Conservation (phyloP, 1,140 invertebrate genomes). For the Philaenus spumarius region DNA sequence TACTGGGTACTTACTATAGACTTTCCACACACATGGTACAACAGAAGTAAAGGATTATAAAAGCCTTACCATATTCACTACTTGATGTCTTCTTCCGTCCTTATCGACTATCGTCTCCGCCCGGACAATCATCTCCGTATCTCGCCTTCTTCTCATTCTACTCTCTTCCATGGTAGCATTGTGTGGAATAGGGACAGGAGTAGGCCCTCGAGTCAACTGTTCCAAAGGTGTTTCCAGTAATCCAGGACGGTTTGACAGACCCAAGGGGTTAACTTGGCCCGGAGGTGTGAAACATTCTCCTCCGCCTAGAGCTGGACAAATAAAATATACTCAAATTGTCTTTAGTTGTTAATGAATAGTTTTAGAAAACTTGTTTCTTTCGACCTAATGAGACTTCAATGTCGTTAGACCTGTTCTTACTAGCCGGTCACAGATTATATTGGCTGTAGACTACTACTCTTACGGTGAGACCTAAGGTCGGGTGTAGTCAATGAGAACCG, state of each 20-base stretch:
- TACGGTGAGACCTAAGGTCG: too few relatives aligned
- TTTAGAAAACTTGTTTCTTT: too few relatives aligned
- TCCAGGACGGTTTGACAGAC: constrained; percentile 48
- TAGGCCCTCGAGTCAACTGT: background rate
- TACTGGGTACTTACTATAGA: too few relatives aligned
- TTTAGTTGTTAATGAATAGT: too few relatives aligned
- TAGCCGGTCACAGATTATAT: too few relatives aligned
- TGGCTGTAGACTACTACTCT: too few relatives aligned
- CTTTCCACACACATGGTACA: too few relatives aligned
- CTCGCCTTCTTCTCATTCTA: constrained; percentile 43
- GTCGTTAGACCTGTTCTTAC: too few relatives aligned
- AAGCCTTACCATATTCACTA: constrained; percentile 64
- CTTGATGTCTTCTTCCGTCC: constrained; percentile 59
- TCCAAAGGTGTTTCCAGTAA: constrained; percentile 38
- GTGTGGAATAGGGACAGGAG: background rate
- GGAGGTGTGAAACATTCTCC: constrained; percentile 54
- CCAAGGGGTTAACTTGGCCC: constrained; percentile 60
- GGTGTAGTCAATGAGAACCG: too few relatives aligned
- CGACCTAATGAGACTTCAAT: too few relatives aligned
- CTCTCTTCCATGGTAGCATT: constrained; percentile 8
- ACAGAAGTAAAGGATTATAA: too few relatives aligned
- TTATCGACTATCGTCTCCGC: constrained; percentile 61
- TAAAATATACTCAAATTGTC: background rate
- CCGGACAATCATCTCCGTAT: constrained; percentile 63
- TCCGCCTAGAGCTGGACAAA: constrained; percentile 42